These are phyloP conservation scores for Xiphophorus maculatus DNA, from an alignment of 2,113 vertebrate genomes.

Conservation along the genomic window DNA sequence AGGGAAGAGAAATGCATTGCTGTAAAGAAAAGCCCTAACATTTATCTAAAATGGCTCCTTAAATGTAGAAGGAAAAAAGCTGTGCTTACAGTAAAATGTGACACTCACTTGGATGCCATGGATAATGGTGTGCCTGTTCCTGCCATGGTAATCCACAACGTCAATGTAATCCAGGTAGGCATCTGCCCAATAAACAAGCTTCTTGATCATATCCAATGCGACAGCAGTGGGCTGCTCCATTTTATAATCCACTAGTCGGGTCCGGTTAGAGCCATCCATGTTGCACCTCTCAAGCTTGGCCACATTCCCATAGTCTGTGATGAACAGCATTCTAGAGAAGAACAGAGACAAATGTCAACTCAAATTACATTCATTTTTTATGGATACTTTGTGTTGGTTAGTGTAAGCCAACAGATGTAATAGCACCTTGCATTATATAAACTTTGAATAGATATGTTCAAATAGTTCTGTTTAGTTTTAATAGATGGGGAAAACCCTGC, in stretches of 20 bases:
- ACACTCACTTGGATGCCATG: slow-evolving; percentile 90
- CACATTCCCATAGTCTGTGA: slow-evolving; percentile 92
- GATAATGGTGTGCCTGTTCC: slow-evolving; percentile 86
- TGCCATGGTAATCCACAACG: slow-evolving; percentile 94
- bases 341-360: slow-evolving; percentile 35
- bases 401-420: neutral
- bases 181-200: slow-evolving; percentile 96
- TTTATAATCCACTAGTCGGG: slow-evolving; percentile 88
- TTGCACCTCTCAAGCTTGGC: slow-evolving; percentile 96
- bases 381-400: neutral
- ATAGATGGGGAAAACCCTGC: neutral
- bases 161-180: slow-evolving; percentile 94
- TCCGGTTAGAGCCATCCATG: slow-evolving; percentile 96
- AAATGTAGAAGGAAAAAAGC: slow-evolving; percentile 9
- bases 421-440: neutral
- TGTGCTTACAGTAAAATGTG: slow-evolving; percentile 22
- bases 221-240: slow-evolving; percentile 92
- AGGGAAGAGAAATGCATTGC: slow-evolving; percentile 14
- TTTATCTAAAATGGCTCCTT: slow-evolving; percentile 8
- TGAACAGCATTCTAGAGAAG: slow-evolving; percentile 94
- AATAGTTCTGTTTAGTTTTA: neutral
- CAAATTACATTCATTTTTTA: neutral
- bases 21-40: slow-evolving; percentile 19
- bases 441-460: neutral
- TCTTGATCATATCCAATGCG: slow-evolving; percentile 90